Evolutionary conservation across 2,113 vertebrate species (phyloP), one percentile per base, ranked within the genome.

Genomic region (Lanius ludovicianus): DNA sequence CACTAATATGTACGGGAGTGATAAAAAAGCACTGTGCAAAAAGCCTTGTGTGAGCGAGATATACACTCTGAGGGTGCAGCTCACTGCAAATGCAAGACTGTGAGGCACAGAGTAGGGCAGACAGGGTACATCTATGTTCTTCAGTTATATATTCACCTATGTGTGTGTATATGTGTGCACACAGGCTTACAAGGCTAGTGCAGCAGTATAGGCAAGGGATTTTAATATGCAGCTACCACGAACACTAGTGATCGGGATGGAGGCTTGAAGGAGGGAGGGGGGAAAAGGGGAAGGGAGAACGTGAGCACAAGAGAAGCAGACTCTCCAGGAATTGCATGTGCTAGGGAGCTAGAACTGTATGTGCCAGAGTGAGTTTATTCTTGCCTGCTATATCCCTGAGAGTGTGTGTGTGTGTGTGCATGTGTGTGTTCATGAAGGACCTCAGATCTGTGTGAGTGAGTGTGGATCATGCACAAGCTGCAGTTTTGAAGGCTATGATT

Each of bases 271-370:
- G 33, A 85, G 49, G 63, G 23, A 19, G 42, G 20, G 37, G 28
- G 17, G 27, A 11, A 74, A 83, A 85, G 71, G n/a, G 17, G 21
- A 88, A 69, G 46, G 21, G 39, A 33, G 39, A 70, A 92, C 1
- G 13, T 83, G 79, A 93, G 87, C 6, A 1, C 3, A 5, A 74
- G 77, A 80, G 63, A 77, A 62, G 69, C 69, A 91, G 74, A 84
- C 68, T 68, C 71, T 93, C 90, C 90, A 95, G 65, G 85, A 93
- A 97, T 74, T 92, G 46, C 71, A 81, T 95, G 88, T 92, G 88
- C 37, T 53, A 50, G 64, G n/a, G 37, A 95, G 62, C 65, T 60
- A 84, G 77, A 74, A 78, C 78, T 91, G 68, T 23, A 44, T 87
- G 80, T 87, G 85, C 47, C 84, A 55, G 44, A 75, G 70, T n/a